Evolutionary conservation across 2,888 invertebrate species (phyloP).

Genomic region (Calliopum simillimum): DNA sequence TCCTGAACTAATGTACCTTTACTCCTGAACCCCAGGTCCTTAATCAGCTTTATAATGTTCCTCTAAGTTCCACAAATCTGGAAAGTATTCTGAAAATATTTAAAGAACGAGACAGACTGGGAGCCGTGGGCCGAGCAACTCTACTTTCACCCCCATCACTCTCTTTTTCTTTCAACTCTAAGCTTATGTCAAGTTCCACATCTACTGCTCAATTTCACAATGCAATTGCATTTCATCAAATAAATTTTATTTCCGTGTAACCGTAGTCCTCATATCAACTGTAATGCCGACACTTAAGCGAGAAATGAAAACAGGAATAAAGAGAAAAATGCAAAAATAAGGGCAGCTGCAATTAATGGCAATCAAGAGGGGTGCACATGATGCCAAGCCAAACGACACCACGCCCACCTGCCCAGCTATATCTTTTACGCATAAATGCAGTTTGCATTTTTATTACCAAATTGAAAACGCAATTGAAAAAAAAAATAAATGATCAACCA

Average conservation of each 20-base stretch:
- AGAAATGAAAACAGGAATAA: conserved; percentile 4
- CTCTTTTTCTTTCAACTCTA: too few species aligned
- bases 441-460: conserved; percentile 14
- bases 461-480: background rate
- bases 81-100: too few species aligned
- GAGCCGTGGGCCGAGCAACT: too few species aligned
- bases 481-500: background rate
- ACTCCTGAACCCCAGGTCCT: too few species aligned
- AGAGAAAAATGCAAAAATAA: background rate
- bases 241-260: background rate
- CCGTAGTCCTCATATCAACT: background rate
- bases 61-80: too few species aligned
- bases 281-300: background rate
- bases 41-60: too few species aligned
- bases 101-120: too few species aligned
- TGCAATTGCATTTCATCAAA: too few species aligned
- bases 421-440: background rate
- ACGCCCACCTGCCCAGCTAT: background rate
- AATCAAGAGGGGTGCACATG: background rate
- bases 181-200: too few species aligned
- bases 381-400: background rate
- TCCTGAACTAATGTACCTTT: too few species aligned
- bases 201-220: too few species aligned
- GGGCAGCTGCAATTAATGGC: conserved; percentile 26
- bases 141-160: too few species aligned